Conservation (phyloP, 92 coral and sea anemone species). For the Palythoa grandis region DNA sequence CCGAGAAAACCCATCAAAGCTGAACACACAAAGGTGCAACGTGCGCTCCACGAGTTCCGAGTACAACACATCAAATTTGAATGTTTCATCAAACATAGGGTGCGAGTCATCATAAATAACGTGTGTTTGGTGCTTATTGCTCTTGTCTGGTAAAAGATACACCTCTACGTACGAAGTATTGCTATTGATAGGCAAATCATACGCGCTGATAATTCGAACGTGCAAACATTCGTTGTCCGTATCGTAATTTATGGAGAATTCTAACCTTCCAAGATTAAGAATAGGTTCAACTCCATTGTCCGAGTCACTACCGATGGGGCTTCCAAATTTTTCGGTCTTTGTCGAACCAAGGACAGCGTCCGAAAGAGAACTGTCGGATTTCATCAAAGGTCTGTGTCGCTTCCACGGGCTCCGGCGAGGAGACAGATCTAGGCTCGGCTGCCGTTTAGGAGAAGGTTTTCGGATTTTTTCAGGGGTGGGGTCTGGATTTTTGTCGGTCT, state of each 20-base stretch:
- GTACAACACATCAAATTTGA: constrained; percentile 79
- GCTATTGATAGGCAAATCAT: constrained; percentile 59
- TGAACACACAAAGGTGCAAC: constrained; percentile 76
- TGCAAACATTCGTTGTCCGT: constrained; percentile 71
- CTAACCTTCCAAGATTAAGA: constrained; percentile 76
- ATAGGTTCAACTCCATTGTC: constrained; percentile 66
- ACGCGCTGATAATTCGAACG: constrained; percentile 67
- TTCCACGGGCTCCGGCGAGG: constrained; percentile 63
- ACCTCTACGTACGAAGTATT: constrained; percentile 83
- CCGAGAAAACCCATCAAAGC: constrained; percentile 88
- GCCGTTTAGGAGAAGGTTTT: constrained; percentile 47
- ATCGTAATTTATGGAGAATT: constrained; percentile 78
- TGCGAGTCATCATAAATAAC: constrained; percentile 73
- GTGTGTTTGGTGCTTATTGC: constrained; percentile 79
- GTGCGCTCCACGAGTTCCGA: constrained; percentile 93
- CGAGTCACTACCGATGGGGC: constrained; percentile 76
- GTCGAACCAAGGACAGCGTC: constrained; percentile 66
- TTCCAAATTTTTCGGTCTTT: constrained; percentile 53
- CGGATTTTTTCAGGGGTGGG: constrained; percentile 33
- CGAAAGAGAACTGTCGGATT: constrained; percentile 91
- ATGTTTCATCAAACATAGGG: constrained; percentile 81
- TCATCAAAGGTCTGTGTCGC: constrained; percentile 84
- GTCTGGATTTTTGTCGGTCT: constrained; percentile 9
- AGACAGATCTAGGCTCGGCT: constrained; percentile 57
- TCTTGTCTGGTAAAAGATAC: constrained; percentile 76